These are phyloP conservation scores for Gadus macrocephalus DNA, from an alignment of 2,113 vertebrate genomes.

Conservation along the genomic window DNA sequence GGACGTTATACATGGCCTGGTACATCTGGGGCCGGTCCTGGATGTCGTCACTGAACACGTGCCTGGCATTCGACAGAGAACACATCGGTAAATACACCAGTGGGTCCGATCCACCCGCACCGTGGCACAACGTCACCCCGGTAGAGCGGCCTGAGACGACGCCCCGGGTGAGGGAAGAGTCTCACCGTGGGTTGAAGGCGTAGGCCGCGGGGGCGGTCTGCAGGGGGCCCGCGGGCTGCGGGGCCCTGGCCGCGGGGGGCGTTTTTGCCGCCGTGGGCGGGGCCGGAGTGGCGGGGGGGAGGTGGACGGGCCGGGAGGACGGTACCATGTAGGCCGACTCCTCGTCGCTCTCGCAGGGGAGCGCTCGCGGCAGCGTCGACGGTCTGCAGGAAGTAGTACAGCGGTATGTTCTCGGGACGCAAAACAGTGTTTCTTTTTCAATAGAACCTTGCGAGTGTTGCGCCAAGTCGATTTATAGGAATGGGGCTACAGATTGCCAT, in stretches of 20 bases:
- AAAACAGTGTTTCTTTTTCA: too few species aligned
- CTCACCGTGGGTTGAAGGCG: conserved; percentile 62
- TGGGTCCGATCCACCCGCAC: background rate
- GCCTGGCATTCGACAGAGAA: conserved; percentile 34
- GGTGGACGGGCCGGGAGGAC: conserved; percentile 81
- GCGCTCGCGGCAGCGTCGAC: conserved; percentile 67
- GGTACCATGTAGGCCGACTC: conserved; percentile 96
- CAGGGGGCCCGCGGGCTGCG: conserved; percentile 45
- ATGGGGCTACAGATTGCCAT: too few species aligned
- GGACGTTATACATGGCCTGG: conserved; percentile 93
- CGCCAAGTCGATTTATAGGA: too few species aligned
- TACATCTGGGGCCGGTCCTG: conserved; percentile 81
- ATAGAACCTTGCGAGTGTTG: too few species aligned
- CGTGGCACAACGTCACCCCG: background rate
- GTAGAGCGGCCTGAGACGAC: too few species aligned
- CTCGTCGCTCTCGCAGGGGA: conserved; percentile 77
- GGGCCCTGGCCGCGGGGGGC: conserved; percentile 51
- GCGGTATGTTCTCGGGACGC: background rate
- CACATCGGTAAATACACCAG: background rate
- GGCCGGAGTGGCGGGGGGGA: conserved; percentile 35
- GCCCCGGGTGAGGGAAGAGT: background rate
- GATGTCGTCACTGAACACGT: conserved; percentile 69
- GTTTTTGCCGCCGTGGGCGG: conserved; percentile 31
- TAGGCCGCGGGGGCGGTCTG: conserved; percentile 59
- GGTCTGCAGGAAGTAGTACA: background rate